Conservation (phyloP, 1,140 invertebrate genomes). For the Euwallacea fornicatus region DNA sequence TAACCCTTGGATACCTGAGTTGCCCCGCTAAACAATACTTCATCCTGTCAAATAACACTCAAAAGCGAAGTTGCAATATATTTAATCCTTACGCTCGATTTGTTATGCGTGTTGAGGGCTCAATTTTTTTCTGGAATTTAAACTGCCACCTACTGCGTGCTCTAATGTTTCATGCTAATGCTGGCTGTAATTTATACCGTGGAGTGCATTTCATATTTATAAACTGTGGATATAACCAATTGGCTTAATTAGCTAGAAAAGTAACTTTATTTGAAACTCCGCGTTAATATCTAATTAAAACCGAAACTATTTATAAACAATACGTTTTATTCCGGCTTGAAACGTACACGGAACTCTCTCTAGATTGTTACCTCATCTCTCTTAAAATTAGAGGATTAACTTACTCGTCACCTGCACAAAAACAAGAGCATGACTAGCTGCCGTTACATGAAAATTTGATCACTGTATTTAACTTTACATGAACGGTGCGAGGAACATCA, state of each 20-base stretch:
- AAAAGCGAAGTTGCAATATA: constrained; percentile 2
- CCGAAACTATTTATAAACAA: no score
- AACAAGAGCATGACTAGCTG: neutral
- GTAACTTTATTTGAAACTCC: no score
- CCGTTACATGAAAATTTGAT: constrained; percentile 14
- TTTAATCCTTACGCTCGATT: constrained; percentile 9
- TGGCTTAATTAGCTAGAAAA: no score
- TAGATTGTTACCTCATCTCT: no score
- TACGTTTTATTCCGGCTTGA: no score
- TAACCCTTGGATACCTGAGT: neutral
- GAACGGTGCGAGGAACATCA: constrained; percentile 7
- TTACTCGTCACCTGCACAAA: neutral
- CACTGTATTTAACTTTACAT: constrained; percentile 14
- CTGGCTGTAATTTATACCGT: constrained; percentile 13
- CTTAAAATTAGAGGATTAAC: neutral
- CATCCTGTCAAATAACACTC: neutral
- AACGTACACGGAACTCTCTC: no score
- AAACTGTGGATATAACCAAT: neutral
- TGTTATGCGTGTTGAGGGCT: constrained; percentile 13
- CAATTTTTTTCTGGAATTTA: constrained; percentile 17
- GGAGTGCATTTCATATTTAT: constrained; percentile 12
- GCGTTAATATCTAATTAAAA: no score
- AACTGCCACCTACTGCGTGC: constrained; percentile 14
- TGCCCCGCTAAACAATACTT: neutral
- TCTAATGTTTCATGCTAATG: constrained; percentile 15